Base-by-base conservation (phyloP, 2,797 vertebrate species). In the Chaenodraco wilsoni region DNA sequence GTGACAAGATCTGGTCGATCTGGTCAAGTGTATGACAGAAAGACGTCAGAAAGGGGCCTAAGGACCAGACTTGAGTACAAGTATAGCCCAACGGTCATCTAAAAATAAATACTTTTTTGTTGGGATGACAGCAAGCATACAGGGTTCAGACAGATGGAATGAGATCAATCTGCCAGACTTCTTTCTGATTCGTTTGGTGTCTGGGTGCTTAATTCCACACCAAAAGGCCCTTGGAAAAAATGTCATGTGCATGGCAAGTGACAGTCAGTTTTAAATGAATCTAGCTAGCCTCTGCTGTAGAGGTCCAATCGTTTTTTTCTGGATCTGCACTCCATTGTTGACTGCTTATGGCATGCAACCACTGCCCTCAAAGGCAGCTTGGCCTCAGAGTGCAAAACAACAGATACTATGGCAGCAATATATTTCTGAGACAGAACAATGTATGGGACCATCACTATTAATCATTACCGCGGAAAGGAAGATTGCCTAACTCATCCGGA, bases 361-460 rank as follows among this genome's bases (percentile, higher is more conserved):
- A 17, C 65, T 80, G 79, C 59, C 80, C 74, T 78, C 74, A 69
- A 46, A 84, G 81, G 74, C 74, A 70, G 48, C 56, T 55, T 48
- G 74, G 71, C 75, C 83, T 85, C 75, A 59, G 48, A 27, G 69
- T 65, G 54, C 73, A 79, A 83, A 83, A 89, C 83, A 85, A 87
- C 73, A 76, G 83, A 87, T 79, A 82, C 86, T 60, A 58, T 63
- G 69, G 74, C 79, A 52, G 82, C 87, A 76, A 79, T 87, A 75
- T 87, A 85, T 86, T 79, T 84, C 73, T 82, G 71, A 73, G 77
- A 85, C 71, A 69, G 84, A 72, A 81, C 72, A 83, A 87, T 91
- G 91, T 90, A 89, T 87, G 82, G 68, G 66, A 58, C 85, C 81
- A 84, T 92, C 91, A 90, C 91, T 89, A 85, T 88, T 88, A 89